Percentiles rank a stretch among this genome's conserved stretches.
phyloP scores from a whole-genome alignment of 2,113 vertebrate species.

The Triplophysa tibetana region DNA sequence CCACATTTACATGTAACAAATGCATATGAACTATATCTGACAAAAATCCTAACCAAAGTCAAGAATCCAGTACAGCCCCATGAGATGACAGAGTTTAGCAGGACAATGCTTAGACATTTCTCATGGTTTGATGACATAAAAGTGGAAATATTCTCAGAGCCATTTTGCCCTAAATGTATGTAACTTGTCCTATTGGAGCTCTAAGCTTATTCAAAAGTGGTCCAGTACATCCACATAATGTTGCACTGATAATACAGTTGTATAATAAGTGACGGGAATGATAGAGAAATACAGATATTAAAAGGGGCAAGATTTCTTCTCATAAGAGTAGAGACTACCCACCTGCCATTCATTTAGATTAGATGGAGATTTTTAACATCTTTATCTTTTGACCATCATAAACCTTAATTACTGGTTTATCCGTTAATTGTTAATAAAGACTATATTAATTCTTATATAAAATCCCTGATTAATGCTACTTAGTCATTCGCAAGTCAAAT shows the following conservation, averaged over 20 bases:
- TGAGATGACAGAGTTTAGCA: slow-evolving; percentile 7
- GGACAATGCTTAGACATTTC: background rate
- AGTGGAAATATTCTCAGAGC: background rate
- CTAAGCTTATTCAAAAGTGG: slow-evolving; percentile 11
- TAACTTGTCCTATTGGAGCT: background rate
- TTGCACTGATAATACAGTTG: background rate
- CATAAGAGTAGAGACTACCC: background rate
- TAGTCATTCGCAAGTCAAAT: slow-evolving; percentile 55
- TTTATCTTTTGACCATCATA: background rate
- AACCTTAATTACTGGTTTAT: background rate
- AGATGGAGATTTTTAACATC: background rate
- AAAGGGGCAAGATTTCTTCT: background rate
- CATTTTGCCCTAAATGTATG: background rate
- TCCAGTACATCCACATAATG: slow-evolving; percentile 18
- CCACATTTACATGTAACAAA: slow-evolving; percentile 15
- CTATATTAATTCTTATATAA: background rate
- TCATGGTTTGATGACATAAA: background rate
- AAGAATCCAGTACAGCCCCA: slow-evolving; percentile 24
- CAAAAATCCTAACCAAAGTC: background rate
- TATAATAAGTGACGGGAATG: background rate
- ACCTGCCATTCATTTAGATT: background rate
- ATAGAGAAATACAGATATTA: background rate
- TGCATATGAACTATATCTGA: background rate
- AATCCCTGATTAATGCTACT: slow-evolving; percentile 58
- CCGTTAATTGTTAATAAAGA: slow-evolving; percentile 1